Conservation (phyloP, 2,113 vertebrate genomes). For the Cyrtonyx montezumae region DNA sequence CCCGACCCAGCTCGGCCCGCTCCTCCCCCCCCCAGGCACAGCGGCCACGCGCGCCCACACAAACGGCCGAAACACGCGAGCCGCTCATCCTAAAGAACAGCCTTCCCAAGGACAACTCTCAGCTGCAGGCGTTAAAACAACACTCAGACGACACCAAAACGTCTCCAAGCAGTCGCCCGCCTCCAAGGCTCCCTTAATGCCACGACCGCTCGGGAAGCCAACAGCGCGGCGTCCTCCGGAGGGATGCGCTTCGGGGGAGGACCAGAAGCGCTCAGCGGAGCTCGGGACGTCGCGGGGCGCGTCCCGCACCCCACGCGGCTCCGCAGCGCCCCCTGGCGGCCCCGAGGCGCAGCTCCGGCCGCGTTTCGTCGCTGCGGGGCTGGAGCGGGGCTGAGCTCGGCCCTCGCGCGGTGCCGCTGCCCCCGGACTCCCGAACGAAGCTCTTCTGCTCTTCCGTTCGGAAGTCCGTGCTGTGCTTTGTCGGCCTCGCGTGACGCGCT, state of each 20-base stretch:
- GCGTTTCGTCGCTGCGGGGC: no score
- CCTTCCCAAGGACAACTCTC: not conserved
- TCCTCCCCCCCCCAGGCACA: not conserved
- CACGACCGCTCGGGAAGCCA: not conserved
- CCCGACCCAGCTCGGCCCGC: no score
- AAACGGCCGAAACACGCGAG: not conserved
- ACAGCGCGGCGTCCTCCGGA: no score
- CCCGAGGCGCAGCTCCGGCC: not conserved
- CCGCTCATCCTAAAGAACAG: not conserved
- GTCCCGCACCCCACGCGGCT: no score
- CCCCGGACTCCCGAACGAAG: not conserved
- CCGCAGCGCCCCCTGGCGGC: not conserved
- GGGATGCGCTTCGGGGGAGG: no score
- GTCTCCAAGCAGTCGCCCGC: not conserved
- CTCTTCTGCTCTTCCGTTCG: not conserved
- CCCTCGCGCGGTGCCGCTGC: not conserved
- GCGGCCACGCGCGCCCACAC: not conserved
- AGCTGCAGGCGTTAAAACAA: not conserved
- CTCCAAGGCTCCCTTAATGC: not conserved
- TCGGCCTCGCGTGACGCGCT: not conserved
- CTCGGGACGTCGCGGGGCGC: no score
- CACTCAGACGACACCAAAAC: accelerated
- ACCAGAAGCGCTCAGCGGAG: no score
- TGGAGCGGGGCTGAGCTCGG: not conserved
- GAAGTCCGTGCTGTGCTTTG: not conserved